Evolutionary conservation across 2,113 vertebrate species (phyloP).

Genomic region (Labeo rohita): DNA sequence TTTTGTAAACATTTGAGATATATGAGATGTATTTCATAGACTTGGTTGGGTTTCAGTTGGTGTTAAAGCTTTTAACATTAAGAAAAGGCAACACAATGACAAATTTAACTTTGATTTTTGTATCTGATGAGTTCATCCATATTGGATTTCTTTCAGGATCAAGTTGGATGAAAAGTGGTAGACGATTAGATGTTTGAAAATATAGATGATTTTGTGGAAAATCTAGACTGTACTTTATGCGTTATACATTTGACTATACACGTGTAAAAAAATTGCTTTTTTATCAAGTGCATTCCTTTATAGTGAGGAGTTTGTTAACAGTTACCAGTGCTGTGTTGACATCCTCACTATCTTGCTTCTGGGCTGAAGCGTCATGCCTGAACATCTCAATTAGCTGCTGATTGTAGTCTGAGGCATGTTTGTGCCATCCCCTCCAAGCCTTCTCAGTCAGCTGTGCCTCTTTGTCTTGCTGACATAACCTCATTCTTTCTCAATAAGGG

Average conservation of each 20-base stretch:
- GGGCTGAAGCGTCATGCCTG: not conserved
- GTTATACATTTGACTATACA: not conserved
- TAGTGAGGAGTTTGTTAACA: not conserved
- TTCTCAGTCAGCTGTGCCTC: conserved; percentile 20
- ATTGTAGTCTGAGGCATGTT: conserved; percentile 32
- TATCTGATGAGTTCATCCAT: not conserved
- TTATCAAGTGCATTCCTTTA: not conserved
- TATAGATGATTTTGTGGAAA: not conserved
- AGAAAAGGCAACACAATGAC: not conserved
- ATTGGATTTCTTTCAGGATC: not conserved
- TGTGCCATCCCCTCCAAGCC: conserved; percentile 1
- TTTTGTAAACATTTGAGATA: not conserved
- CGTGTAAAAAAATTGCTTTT: not conserved
- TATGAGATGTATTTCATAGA: not conserved
- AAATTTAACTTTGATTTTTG: not conserved
- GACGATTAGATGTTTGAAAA: not conserved
- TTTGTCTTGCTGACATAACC: conserved; percentile 27
- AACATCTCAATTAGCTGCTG: conserved; percentile 25
- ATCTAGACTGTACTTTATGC: not conserved
- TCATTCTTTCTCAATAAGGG: conserved; percentile 63
- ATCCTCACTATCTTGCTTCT: not conserved
- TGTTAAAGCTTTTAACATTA: not conserved
- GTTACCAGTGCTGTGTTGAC: not conserved
- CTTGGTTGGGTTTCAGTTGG: not conserved
- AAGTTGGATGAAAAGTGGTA: not conserved